Conservation (phyloP, 2,113 vertebrate species). For the Aphelocoma coerulescens region DNA sequence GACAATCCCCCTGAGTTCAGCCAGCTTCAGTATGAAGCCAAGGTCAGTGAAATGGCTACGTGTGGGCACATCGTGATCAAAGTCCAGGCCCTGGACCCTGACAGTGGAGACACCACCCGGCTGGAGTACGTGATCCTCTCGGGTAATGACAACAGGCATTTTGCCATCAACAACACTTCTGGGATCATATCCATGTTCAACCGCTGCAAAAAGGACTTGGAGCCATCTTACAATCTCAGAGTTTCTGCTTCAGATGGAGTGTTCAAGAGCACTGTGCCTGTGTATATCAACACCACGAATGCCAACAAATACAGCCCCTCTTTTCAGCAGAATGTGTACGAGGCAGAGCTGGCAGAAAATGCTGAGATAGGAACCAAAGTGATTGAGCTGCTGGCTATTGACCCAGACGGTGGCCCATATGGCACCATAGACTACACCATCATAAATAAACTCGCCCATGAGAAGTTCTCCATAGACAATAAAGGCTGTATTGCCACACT, state of each 20-base stretch:
- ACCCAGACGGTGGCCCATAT: constrained; percentile 89
- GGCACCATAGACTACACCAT: constrained; percentile 94
- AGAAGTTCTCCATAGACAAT: constrained; percentile 86
- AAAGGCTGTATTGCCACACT: constrained; percentile 86
- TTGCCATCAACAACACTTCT: constrained; percentile 90
- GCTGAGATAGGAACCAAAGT: constrained; percentile 91
- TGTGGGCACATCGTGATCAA: constrained; percentile 92
- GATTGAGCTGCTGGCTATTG: constrained; percentile 87
- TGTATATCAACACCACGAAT: constrained; percentile 91
- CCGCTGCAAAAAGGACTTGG: constrained; percentile 86
- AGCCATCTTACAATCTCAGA: constrained; percentile 84
- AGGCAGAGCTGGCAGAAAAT: constrained; percentile 93
- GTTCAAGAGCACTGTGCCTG: constrained; percentile 88
- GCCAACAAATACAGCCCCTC: constrained; percentile 88
- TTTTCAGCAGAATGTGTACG: constrained; percentile 87
- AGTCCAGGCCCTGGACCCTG: constrained; percentile 91
- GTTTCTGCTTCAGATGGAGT: constrained; percentile 94
- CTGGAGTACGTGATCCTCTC: constrained; percentile 92
- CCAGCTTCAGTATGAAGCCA: constrained; percentile 83
- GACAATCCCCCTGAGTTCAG: constrained; percentile 92
- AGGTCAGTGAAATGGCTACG: constrained; percentile 87
- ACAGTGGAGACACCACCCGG: constrained; percentile 75
- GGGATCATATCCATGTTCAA: constrained; percentile 93
- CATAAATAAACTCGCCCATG: constrained; percentile 91
- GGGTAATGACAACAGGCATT: constrained; percentile 89